Conservation (phyloP, 1,140 invertebrate species). For the Popillia japonica region DNA sequence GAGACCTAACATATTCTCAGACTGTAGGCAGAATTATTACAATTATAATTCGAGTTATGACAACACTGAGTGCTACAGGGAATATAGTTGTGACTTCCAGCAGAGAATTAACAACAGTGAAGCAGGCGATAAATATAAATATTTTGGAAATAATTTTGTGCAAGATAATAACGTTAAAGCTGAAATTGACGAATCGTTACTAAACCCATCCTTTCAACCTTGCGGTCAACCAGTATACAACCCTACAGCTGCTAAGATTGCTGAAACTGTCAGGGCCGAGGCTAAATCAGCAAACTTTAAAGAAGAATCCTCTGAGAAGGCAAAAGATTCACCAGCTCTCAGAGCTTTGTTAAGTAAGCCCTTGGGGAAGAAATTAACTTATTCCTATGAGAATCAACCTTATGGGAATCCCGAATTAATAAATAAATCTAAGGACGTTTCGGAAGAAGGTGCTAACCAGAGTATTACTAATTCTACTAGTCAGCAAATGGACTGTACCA, state of each 20-base stretch:
- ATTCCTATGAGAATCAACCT: not conserved
- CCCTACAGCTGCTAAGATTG: not conserved
- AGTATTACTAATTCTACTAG: not conserved
- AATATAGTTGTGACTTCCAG: not conserved
- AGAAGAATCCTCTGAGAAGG: not conserved
- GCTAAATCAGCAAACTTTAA: not conserved
- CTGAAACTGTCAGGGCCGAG: not conserved
- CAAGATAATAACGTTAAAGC: not conserved
- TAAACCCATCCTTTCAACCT: not conserved
- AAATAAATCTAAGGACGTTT: not conserved
- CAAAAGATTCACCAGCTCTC: constrained; percentile 59
- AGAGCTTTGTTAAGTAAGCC: constrained; percentile 63
- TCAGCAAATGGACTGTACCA: not conserved
- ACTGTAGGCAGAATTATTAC: not conserved
- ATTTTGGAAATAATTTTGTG: not conserved
- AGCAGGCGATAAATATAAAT: not conserved
- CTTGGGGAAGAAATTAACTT: not conserved
- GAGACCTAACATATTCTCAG: not conserved
- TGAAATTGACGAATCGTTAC: not conserved
- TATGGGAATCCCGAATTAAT: not conserved
- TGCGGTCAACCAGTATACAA: constrained; percentile 8
- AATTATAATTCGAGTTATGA: not conserved
- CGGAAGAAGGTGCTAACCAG: not conserved
- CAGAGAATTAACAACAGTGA: not conserved
- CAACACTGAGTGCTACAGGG: not conserved